Percentiles rank a stretch among this genome's conserved stretches.
These are phyloP conservation scores for Drosophila setifemur DNA, from an alignment of 1,140 invertebrate genomes.

Conservation along the genomic window DNA sequence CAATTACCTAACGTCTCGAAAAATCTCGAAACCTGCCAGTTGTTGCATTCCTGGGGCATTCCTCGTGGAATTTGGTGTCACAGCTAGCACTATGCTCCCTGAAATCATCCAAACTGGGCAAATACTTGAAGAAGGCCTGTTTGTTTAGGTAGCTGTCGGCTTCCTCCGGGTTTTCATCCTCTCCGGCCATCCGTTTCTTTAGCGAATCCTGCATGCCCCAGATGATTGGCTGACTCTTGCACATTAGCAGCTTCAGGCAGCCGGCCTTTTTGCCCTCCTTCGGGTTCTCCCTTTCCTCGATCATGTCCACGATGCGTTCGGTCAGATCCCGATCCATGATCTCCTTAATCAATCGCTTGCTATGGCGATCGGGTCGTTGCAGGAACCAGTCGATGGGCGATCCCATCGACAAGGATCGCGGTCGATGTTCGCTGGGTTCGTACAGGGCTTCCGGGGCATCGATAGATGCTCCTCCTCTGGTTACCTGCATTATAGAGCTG, in stretches of 20 bases:
- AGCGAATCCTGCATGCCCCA: conserved; percentile 88
- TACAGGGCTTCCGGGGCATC: conserved; percentile 60
- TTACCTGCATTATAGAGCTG: conserved; percentile 56
- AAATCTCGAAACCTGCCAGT: not conserved
- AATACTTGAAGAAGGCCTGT: conserved; percentile 84
- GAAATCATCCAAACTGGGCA: conserved; percentile 87
- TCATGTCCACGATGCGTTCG: conserved; percentile 83
- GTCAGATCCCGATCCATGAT: conserved; percentile 86
- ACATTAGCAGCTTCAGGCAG: conserved; percentile 89
- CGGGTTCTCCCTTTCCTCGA: conserved; percentile 83
- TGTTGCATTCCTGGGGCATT: conserved; percentile 51
- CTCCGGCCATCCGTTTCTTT: conserved; percentile 71
- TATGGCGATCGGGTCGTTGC: conserved; percentile 82
- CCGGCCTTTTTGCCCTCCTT: conserved; percentile 82
- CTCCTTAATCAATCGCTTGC: conserved; percentile 84
- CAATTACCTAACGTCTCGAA: not conserved
- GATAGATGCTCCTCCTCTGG: conserved; percentile 5
- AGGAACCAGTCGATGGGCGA: conserved; percentile 84
- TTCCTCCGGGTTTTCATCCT: conserved; percentile 41
- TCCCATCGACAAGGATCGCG: conserved; percentile 57
- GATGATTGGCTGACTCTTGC: conserved; percentile 90
- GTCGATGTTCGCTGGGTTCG: conserved; percentile 58
- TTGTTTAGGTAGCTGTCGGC: conserved; percentile 73
- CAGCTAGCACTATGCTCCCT: conserved; percentile 86
- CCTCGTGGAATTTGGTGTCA: conserved; percentile 85